A percentile compares a stretch with the other conserved stretches of the same genome.
These are phyloP conservation scores for Calonectris borealis DNA, from an alignment of 2,113 vertebrate species.

Conservation along the genomic window DNA sequence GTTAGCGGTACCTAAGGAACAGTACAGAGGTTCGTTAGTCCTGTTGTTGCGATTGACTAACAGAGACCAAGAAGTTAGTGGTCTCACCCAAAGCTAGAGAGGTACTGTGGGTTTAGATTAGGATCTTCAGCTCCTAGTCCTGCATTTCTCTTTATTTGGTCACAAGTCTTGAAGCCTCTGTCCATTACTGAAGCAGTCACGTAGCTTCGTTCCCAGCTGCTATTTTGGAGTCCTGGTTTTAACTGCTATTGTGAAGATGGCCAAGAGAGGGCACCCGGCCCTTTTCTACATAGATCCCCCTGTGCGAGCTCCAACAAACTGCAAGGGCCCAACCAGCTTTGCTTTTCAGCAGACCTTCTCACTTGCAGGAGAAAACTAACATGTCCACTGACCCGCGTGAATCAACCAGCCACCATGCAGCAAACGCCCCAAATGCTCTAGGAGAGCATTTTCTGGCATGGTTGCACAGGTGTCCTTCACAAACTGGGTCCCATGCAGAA, in stretches of 20 bases:
- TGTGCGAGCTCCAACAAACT: neutral
- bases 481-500: neutral
- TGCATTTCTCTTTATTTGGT: neutral
- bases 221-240: rapidly evolving
- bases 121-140: neutral
- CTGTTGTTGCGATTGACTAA: neutral
- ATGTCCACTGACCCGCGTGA: rapidly evolving
- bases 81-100: neutral
- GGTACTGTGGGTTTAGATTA: neutral
- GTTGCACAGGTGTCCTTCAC: neutral
- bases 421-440: rapidly evolving
- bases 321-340: no score
- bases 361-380: neutral
- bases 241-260: neutral
- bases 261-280: conserved; percentile 44
- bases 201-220: no score
- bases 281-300: neutral
- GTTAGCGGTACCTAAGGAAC: neutral
- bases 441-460: neutral
- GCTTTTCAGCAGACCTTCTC: neutral
- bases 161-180: neutral
- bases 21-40: neutral
- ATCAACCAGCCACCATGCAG: neutral
- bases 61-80: neutral
- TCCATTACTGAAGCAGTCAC: neutral